These are phyloP conservation scores for Blastobasis adustella DNA, from an alignment of 2,888 invertebrate species.

Conservation along the genomic window DNA sequence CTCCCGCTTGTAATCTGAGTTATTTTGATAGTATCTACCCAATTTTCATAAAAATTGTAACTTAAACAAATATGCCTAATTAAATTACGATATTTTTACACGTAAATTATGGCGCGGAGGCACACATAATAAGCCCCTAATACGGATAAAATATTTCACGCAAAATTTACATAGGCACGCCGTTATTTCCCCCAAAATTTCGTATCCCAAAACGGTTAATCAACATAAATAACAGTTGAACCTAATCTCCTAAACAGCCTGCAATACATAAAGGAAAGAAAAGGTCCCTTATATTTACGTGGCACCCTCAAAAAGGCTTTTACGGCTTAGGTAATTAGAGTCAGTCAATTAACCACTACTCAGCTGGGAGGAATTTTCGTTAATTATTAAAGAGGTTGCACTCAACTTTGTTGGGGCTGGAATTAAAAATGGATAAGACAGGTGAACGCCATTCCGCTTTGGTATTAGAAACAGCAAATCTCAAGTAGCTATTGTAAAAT, in stretches of 20 bases:
- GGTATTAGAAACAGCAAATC: background rate
- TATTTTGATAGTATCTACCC: too few relatives aligned
- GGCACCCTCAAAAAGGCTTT: conserved; percentile 54
- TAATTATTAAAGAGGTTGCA: conserved; percentile 72
- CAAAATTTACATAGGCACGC: conserved; percentile 10
- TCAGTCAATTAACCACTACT: conserved; percentile 71
- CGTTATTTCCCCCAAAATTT: conserved; percentile 10
- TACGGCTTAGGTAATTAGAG: conserved; percentile 69
- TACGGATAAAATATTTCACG: background rate
- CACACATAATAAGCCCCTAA: too few relatives aligned
- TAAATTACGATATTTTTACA: too few relatives aligned
- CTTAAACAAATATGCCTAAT: too few relatives aligned
- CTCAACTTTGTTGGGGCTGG: conserved; percentile 38
- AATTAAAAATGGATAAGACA: background rate
- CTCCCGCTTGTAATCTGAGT: too few relatives aligned
- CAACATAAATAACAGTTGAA: conserved; percentile 36
- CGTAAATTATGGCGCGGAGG: too few relatives aligned
- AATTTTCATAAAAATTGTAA: too few relatives aligned
- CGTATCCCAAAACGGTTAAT: conserved; percentile 20
- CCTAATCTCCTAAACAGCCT: conserved; percentile 39
- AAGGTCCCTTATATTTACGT: conserved; percentile 51
- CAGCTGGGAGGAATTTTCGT: conserved; percentile 59
- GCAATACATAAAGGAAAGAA: conserved; percentile 47
- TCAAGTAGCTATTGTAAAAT: too few relatives aligned
- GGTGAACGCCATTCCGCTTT: background rate